phyloP scores from a whole-genome alignment of 2,113 vertebrate species.

The Hemibagrus wyckioides region DNA sequence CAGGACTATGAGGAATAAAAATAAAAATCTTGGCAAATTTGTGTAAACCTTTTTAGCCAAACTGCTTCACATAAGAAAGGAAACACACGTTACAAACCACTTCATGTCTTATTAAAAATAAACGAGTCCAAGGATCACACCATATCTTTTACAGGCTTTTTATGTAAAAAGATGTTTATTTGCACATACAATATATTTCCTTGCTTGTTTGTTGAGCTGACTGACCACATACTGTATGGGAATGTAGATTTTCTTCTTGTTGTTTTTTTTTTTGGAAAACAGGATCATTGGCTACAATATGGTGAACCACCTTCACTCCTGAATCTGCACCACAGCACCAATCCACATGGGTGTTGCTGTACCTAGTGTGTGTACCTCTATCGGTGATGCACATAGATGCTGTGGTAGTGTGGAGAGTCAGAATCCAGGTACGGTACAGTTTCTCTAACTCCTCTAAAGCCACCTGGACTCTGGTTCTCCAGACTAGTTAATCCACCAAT shows the following conservation, averaged over 20 bases:
- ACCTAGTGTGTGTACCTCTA: background rate
- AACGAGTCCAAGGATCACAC: background rate
- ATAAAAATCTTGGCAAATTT: background rate
- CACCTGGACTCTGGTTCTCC: background rate
- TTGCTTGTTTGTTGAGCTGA: slow-evolving; percentile 42
- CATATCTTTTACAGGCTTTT: background rate
- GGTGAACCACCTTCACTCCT: background rate
- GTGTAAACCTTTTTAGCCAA: background rate
- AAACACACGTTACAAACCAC: too few relatives aligned
- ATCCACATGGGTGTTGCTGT: background rate
- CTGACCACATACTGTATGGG: slow-evolving; percentile 28
- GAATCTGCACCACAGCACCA: slow-evolving; percentile 25
- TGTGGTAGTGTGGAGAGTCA: background rate
- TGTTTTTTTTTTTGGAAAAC: background rate
- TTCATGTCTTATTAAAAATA: background rate
- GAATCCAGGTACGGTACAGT: background rate
- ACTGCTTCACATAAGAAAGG: background rate
- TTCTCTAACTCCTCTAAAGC: background rate
- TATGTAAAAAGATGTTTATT: slow-evolving; percentile 49
- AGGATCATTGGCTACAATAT: slow-evolving; percentile 30
- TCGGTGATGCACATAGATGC: background rate
- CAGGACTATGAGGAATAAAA: background rate
- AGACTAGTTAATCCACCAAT: background rate
- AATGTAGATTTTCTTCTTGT: slow-evolving; percentile 40
- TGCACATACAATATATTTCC: slow-evolving; percentile 46